Evolutionary conservation across 92 coral and sea anemone species (phyloP), one percentile per base, ranked within the genome.

Genomic region (Epizoanthus ramosus): DNA sequence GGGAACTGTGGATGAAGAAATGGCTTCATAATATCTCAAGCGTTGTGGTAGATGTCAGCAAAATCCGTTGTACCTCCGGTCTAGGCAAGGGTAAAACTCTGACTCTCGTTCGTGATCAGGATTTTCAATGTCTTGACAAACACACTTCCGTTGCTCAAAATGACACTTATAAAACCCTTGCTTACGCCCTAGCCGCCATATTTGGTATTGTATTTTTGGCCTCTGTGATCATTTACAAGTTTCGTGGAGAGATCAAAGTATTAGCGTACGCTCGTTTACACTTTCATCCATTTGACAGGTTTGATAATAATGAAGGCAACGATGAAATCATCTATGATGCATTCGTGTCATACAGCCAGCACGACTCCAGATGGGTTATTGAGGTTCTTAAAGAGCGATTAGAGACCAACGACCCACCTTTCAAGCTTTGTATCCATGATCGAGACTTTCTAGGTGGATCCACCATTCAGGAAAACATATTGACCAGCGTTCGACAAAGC

Each of bases 1-100:
- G 23, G 25, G 57, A 22, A 31, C n/a, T 18, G 10, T 79, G 84
- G 84, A 64, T 79, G 74, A 79, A 79, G 39, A 64, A 9, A 15
- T 79, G 84, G 84, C 41, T 79, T 3, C 61, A 79, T 57, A 19
- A 47, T 17, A 24, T 41, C 47, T 5, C 47, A 41, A 41, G 8
- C 7, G 47, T 2, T 41, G 47, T 41, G 47, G 47, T 41, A 41
- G 47, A 41, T 41, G 47, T 41, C 47, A 41, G 47, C 47, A 41
- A 41, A 41, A 41, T 41, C 47, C 47, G 47, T 41, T 41, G 47
- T 41, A 41, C 8, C 47, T 41, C 47, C 47, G 47, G 47, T 41
- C 47, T 41, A 8, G 47, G 47, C 6, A 41, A 41, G 8, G 47
- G 47, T 41, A 41, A 41, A 6, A 41, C 7, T 1, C 7, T 41